Evolutionary conservation across 1,140 invertebrate genomes (phyloP), one percentile per base, ranked within the genome.

Genomic region (Hyphantria cunea): DNA sequence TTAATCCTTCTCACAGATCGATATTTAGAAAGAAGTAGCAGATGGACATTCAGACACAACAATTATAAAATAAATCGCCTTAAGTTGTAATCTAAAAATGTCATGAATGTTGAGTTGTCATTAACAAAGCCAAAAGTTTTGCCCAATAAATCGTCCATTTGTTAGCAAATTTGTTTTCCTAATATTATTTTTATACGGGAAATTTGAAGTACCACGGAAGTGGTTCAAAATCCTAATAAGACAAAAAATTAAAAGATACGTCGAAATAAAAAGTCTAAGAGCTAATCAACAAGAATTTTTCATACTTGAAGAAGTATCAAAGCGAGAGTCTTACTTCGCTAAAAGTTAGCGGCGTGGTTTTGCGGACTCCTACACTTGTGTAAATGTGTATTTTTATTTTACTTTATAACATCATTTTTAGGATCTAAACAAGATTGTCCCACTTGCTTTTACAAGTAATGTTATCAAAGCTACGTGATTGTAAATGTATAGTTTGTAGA

Each of bases 251-350:
- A 68, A 68, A 64, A 66, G 60, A 70, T 70, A 64, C 66, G 53
- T 56, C 51, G 55, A 68, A 74, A 71, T 71, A 74, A 69, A 69
- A 74, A 71, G 51, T 64, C 66, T 50, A 67, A 72, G 70, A 78
- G 78, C 70, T 85, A 83, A 85, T 85, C 79, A 85, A 80, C 72
- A 79, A 76, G 77, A 80, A 64, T 72, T 81, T 76, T 79, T 76
- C 73, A 74, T 82, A 83, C 72, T 78, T 71, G 68, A 51, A 65
- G 63, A 75, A 82, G 74, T 80, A 83, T 85, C 78, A 84, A 81
- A 81, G 78, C 69, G 73, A 80, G 68, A 73, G 68, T 72, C 66
- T 67, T 65, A 72, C 67, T 75, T 68, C 49, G 70, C 71, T 64
- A 52, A 73, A 80, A 80, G 72, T 82, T 79, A 69, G 68, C 68